Evolutionary conservation across 2,888 invertebrate genomes (phyloP).

Genomic region (Macrosoma leucophasiata): DNA sequence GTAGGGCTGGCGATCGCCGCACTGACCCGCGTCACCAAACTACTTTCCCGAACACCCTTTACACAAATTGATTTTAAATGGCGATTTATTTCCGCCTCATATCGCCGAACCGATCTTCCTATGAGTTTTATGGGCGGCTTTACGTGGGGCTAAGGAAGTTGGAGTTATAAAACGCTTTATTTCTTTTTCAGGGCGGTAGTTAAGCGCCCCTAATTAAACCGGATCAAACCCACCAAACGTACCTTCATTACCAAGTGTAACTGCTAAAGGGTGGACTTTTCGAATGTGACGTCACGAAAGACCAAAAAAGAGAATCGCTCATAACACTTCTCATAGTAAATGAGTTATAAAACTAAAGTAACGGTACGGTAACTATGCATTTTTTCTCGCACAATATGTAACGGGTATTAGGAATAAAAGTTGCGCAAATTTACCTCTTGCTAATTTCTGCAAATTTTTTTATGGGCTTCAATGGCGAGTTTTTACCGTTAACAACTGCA

Average conservation of each 20-base stretch:
- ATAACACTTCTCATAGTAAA: constrained; percentile 23
- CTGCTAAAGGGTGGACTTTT: constrained; percentile 12
- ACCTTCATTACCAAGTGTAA: constrained; percentile 41
- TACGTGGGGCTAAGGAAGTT: constrained; percentile 69
- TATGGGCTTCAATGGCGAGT: constrained; percentile 58
- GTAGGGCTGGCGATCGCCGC: constrained; percentile 19
- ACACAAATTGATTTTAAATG: constrained; percentile 77
- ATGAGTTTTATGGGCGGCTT: constrained; percentile 70
- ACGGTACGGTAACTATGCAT: constrained; percentile 36
- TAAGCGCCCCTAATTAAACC: constrained; percentile 54
- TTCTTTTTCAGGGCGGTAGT: constrained; percentile 60
- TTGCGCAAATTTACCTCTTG: constrained; percentile 64
- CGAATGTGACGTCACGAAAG: constrained; percentile 3
- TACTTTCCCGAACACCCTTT: constrained; percentile 62
- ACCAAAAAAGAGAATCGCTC: not conserved
- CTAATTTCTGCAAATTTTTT: constrained; percentile 74
- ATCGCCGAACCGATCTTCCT: constrained; percentile 71
- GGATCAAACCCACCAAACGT: constrained; percentile 44
- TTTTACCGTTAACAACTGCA: constrained; percentile 54
- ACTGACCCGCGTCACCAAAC: constrained; percentile 46
- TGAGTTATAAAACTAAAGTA: constrained; percentile 48
- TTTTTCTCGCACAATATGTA: constrained; percentile 43
- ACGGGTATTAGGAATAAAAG: constrained; percentile 57
- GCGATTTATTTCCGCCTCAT: constrained; percentile 75
- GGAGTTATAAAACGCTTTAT: constrained; percentile 72